A percentile compares a stretch with the other conserved stretches of the same genome.
phyloP scores from a whole-genome alignment of 2,797 vertebrate species.

The Epinephelus malabaricus region DNA sequence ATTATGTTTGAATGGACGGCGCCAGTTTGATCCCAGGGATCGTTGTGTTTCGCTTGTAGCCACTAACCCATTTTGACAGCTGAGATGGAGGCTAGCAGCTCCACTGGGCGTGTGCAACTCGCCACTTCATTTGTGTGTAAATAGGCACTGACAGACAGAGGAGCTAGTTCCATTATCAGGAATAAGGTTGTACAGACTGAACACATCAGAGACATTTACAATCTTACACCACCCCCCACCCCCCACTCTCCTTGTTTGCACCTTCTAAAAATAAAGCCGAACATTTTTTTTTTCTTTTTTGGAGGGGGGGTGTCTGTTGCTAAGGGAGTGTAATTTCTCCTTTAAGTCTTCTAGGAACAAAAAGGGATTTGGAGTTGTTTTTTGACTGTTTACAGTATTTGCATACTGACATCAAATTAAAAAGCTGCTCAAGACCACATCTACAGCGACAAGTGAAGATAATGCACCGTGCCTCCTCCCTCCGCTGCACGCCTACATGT shows the following conservation, averaged over 20 bases:
- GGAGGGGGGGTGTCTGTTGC: constrained; percentile 65
- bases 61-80: constrained; percentile 82
- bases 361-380: constrained; percentile 51
- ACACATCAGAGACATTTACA: constrained; percentile 80
- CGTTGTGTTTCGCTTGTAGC: constrained; percentile 76
- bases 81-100: constrained; percentile 78
- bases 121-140: constrained; percentile 84
- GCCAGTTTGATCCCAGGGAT: constrained; percentile 73
- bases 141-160: constrained; percentile 80
- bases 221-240: constrained; percentile 32
- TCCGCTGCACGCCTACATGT: constrained; percentile 27
- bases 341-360: constrained; percentile 69
- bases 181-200: constrained; percentile 78
- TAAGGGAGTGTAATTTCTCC: constrained; percentile 70
- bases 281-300: constrained; percentile 26
- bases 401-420: constrained; percentile 78
- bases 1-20: constrained; percentile 73
- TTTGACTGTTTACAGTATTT: constrained; percentile 69
- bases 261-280: constrained; percentile 81
- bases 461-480: constrained; percentile 36
- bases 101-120: constrained; percentile 67
- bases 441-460: constrained; percentile 42
- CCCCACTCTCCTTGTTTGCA: constrained; percentile 67
- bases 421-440: constrained; percentile 67
- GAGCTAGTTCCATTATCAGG: constrained; percentile 80